Evolutionary conservation across 2,888 invertebrate genomes (phyloP), one percentile per base, ranked within the genome.

Genomic region (Ypsolopha scabrella): DNA sequence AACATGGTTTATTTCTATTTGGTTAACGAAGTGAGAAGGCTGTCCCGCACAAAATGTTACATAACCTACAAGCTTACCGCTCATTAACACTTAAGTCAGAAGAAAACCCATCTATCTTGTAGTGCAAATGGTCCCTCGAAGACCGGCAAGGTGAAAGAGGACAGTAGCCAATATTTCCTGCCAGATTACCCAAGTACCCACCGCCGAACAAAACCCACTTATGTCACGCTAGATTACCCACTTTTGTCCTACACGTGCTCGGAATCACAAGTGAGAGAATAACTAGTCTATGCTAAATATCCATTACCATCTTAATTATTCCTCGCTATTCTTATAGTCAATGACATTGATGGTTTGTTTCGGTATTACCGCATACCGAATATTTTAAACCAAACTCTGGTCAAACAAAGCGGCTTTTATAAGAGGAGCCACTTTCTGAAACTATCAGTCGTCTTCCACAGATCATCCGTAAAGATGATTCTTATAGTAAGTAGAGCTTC

Each of bases 341-440:
- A 71, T 71, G 85, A 81, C 86, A 85, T 85, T 85, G 85, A 73
- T 76, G 73, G 73, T 85, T 85, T 78, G 83, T 83, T 79, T 83
- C 80, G 79, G 79, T 82, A 72, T 83, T 80, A 76, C 79, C 69
- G 78, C 76, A 80, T 70, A 68, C 77, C 68, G 48, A 51, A 82
- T 81, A 82, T 76, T 78, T 85, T 73, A 71, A 58, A 50, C 24
- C 37, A 46, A 35, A 11, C 51, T 52, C 47, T 14, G 10, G 59
- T 65, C 67, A 70, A 76, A 78, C 75, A 77, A 79, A 73, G 70
- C 63, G 61, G 59, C 73, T 74, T 73, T 79, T 85, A 85, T 76
- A 86, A 83, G 75, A 67, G 59, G 70, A 61, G 67, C 55, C 34
- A 67, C 67, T 70, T 72, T 68, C 68, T 63, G 68, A 80, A 80